A percentile compares a stretch with the other conserved stretches of the same genome.
phyloP scores from a whole-genome alignment of 1,140 invertebrate genomes.

The Bombyx mori region ASM3026992v2 NC_085123.1:9529001-9529500 shows the following conservation, averaged over 20 bases:
- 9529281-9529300: constrained; percentile 19
- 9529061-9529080: too few relatives aligned
- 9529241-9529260: neutral
- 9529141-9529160: too few relatives aligned
- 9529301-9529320: constrained; percentile 10
- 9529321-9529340: constrained; percentile 8
- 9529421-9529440: constrained; percentile 41
- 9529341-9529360: constrained; percentile 39
- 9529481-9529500: neutral
- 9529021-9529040: too few relatives aligned
- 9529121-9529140: too few relatives aligned
- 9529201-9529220: neutral
- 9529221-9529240: neutral
- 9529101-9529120: too few relatives aligned
- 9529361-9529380: constrained; percentile 37
- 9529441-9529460: constrained; percentile 24
- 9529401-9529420: constrained; percentile 40
- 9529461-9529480: constrained; percentile 8
- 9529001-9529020: too few relatives aligned
- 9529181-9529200: too few relatives aligned
- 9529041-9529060: too few relatives aligned
- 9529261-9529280: neutral
- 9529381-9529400: constrained; percentile 39
- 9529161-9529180: too few relatives aligned
- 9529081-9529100: too few relatives aligned